Conservation (phyloP, 2,113 vertebrate species). For the Perca schrenkii region DNA sequence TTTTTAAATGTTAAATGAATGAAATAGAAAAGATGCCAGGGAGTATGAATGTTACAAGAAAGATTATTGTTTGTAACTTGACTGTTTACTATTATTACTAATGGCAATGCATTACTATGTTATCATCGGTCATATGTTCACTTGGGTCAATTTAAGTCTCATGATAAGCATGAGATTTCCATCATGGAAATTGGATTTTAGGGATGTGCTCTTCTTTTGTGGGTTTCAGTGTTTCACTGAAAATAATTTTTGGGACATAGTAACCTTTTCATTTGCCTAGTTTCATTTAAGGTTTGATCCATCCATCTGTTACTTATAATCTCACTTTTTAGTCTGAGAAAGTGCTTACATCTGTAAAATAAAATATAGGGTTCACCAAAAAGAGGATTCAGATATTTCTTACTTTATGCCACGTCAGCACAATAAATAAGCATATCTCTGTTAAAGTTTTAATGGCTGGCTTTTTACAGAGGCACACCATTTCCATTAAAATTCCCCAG, state of each 20-base stretch:
- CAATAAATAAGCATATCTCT: not conserved
- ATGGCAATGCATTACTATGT: no score
- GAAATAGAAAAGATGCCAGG: not conserved
- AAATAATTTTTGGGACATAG: not conserved
- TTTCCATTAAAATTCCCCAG: not conserved
- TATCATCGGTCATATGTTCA: slow-evolving; percentile 16
- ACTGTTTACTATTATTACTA: not conserved
- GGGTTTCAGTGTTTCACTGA: not conserved
- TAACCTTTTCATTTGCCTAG: not conserved
- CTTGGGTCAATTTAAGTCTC: not conserved
- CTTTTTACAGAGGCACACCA: not conserved
- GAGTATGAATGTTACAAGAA: not conserved
- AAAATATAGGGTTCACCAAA: not conserved
- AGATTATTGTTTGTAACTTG: not conserved
- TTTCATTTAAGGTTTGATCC: not conserved
- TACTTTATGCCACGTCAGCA: not conserved
- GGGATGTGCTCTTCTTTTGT: not conserved
- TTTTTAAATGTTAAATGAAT: not conserved
- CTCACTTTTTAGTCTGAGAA: not conserved
- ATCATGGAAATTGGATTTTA: not conserved
- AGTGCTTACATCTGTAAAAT: not conserved
- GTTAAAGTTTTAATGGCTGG: not conserved
- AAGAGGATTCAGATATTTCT: not conserved
- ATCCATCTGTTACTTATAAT: not conserved
- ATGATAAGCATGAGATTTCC: slow-evolving; percentile 9